Base-by-base conservation (phyloP, 2,888 invertebrate species). In the Andrena bucephala region DNA sequence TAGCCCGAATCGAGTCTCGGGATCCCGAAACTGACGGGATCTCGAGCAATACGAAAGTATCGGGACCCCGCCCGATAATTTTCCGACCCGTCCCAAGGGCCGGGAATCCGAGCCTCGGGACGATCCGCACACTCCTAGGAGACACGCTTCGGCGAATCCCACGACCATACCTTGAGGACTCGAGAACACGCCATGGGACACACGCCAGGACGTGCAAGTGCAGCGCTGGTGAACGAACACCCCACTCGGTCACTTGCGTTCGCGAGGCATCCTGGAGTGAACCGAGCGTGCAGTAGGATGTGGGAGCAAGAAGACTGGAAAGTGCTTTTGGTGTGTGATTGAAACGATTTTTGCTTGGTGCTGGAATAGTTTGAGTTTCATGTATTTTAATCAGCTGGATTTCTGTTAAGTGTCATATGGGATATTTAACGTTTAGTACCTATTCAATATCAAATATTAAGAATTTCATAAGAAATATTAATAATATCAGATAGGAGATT, bases 131-230 rank as follows among this genome's bases (percentile, higher is more conserved):
- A 20, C 20, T 20, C 20, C 20, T 20, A 20, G 87, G 89, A 88
- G 82, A 85, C 79, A 87, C 85, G 87, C 85, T 84, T 85, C 85
- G 87, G 67, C 73, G 89, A 74, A 72, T 71, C 73, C 27, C 42
- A 29, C 70, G 42, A 42, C 52, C 57, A 68, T 48, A 54, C 79
- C 66, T 67, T 60, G n/a, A n/a, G 65, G 33, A 27, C n/a, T 63
- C 63, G n/a, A n/a, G 65, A 27, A 20, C n/a, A 16, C 5, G 27
- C 7, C 50, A 8, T 29, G 59, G 33, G 60, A 60, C 57, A 36
- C 68, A 33, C 16, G 27, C 27, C 69, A 33, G 36, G 27, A 16
- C 31, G 33, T 57, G 13, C 24, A 54, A 20, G 8, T 16, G 33
- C n/a, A 7, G n/a, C 33, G 33, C 16, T 8, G 8, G 33, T 3